These are phyloP conservation scores for Cerastis leucographa DNA, from an alignment of 2,888 invertebrate species.

Conservation along the genomic window DNA sequence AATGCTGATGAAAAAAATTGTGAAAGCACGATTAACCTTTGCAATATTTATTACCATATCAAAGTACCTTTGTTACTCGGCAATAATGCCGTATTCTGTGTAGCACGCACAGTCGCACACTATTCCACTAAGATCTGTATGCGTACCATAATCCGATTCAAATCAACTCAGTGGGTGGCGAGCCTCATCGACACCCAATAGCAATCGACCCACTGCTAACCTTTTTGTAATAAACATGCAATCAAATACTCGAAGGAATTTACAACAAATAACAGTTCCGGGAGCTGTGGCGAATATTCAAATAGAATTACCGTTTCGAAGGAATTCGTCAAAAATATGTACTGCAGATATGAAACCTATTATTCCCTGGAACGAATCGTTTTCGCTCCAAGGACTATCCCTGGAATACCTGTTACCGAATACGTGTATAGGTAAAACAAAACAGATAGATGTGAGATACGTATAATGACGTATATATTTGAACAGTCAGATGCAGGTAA, in stretches of 20 bases:
- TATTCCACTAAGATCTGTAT: constrained; percentile 60
- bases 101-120: constrained; percentile 39
- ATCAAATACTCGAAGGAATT: constrained; percentile 58
- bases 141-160: constrained; percentile 77
- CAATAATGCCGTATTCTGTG: constrained; percentile 21
- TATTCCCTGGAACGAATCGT: neutral
- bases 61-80: constrained; percentile 35
- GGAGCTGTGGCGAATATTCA: constrained; percentile 14
- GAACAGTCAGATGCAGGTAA: no score
- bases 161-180: constrained; percentile 78
- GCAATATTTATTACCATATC: constrained; percentile 7
- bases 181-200: constrained; percentile 78
- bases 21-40: constrained; percentile 29
- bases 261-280: constrained; percentile 57
- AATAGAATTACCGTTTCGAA: neutral
- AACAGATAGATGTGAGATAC: neutral
- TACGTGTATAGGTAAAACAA: neutral
- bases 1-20: neutral
- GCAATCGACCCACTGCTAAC: constrained; percentile 73
- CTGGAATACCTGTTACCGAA: neutral
- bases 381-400: neutral
- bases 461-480: no score
- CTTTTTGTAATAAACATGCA: constrained; percentile 63
- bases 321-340: neutral
- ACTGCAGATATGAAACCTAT: neutral